Evolutionary conservation across 2,797 vertebrate genomes (phyloP).

Genomic region (Phyllotis vaccarum): DNA sequence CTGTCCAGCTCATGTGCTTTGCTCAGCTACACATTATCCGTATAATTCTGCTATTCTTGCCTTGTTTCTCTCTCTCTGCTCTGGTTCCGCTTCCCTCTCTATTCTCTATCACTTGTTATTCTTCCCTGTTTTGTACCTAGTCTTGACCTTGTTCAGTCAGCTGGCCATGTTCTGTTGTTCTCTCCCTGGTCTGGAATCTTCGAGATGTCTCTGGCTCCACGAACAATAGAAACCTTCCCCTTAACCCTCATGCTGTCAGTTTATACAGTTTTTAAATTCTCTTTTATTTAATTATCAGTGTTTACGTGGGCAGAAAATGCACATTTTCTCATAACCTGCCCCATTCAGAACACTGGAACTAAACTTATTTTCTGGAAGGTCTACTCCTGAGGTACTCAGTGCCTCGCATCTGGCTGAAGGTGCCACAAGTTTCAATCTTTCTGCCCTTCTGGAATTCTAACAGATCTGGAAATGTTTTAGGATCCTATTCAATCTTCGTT

Average conservation of each 20-base stretch:
- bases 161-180: not conserved
- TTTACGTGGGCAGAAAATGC: constrained; percentile 24
- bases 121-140: not conserved
- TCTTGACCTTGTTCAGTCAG: not conserved
- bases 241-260: not conserved
- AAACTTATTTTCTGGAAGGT: constrained; percentile 11
- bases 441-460: constrained; percentile 37
- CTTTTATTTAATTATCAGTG: not conserved
- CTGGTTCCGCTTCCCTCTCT: not conserved
- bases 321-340: constrained; percentile 14
- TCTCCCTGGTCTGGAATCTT: not conserved
- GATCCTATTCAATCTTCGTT: not conserved
- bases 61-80: not conserved
- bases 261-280: not conserved
- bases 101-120: not conserved
- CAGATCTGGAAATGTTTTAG: constrained; percentile 28
- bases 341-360: constrained; percentile 32
- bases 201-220: not conserved
- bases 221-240: not conserved
- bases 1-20: not conserved
- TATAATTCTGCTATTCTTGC: not conserved
- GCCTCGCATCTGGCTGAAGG: not conserved
- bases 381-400: not conserved
- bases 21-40: not conserved
- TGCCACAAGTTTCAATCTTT: not conserved